phyloP scores from a whole-genome alignment of 2,888 invertebrate species.

The Cephonodes hylas region DNA sequence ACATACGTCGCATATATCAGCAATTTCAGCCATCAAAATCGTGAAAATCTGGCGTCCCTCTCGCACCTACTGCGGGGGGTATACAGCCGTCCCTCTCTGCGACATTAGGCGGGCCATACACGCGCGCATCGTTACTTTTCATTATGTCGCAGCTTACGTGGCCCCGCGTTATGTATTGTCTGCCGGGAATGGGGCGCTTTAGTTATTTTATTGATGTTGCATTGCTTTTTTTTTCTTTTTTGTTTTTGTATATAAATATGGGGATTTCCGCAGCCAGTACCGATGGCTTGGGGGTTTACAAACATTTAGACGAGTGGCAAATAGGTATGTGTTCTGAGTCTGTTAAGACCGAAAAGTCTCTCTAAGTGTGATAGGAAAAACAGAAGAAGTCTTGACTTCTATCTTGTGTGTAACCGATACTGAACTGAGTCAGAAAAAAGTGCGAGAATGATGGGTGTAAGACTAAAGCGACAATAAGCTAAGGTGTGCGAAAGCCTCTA shows the following conservation, averaged over 20 bases:
- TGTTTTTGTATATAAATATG: neutral
- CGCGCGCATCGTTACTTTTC: conserved; percentile 71
- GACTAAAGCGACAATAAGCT: too few species aligned
- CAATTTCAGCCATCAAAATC: conserved; percentile 44
- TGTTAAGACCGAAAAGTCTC: too few species aligned
- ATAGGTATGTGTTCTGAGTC: too few species aligned
- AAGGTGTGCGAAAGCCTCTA: too few species aligned
- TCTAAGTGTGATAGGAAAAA: too few species aligned
- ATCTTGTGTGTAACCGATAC: too few species aligned
- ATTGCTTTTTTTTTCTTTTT: conserved; percentile 27
- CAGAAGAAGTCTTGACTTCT: too few species aligned
- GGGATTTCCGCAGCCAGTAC: neutral
- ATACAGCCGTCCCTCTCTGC: conserved; percentile 34
- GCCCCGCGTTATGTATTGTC: conserved; percentile 59
- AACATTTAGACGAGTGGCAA: too few species aligned
- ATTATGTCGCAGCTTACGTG: conserved; percentile 64
- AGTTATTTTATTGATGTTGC: conserved; percentile 67
- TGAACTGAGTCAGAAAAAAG: too few species aligned
- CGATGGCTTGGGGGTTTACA: neutral
- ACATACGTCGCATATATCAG: conserved; percentile 36
- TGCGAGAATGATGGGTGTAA: too few species aligned
- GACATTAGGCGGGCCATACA: conserved; percentile 65
- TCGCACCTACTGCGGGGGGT: conserved; percentile 21
- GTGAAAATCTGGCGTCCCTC: conserved; percentile 31
- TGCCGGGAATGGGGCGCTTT: conserved; percentile 63